A percentile compares a stretch with the other conserved stretches of the same genome.
phyloP scores from a whole-genome alignment of 2,797 vertebrate genomes.

The Atherinosoma microstoma region DNA sequence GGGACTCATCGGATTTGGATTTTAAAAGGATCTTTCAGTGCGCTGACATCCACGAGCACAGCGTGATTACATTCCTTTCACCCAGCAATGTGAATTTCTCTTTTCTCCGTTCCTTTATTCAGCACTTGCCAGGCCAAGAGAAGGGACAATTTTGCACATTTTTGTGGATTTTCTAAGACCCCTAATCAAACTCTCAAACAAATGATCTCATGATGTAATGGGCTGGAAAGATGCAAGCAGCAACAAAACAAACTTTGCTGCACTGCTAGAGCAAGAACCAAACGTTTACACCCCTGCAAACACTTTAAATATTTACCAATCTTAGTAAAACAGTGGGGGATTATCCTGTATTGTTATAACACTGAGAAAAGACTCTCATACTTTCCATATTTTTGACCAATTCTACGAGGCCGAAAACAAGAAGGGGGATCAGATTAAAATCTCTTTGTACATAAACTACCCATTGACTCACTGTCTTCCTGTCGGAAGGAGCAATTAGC shows the following conservation, averaged over 20 bases:
- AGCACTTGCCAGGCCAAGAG: slow-evolving; percentile 53
- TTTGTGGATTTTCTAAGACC: slow-evolving; percentile 76
- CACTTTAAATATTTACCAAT: slow-evolving; percentile 79
- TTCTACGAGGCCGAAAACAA: slow-evolving; percentile 66
- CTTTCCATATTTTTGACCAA: slow-evolving; percentile 74
- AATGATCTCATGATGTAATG: slow-evolving; percentile 77
- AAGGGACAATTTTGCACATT: slow-evolving; percentile 67
- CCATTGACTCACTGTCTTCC: slow-evolving; percentile 81
- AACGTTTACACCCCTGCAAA: slow-evolving; percentile 74
- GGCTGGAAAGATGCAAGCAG: slow-evolving; percentile 62
- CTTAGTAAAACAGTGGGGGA: slow-evolving; percentile 75
- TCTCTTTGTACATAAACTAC: slow-evolving; percentile 83
- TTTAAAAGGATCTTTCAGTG: slow-evolving; percentile 62
- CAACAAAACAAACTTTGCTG: slow-evolving; percentile 63
- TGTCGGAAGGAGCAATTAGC: slow-evolving; percentile 83
- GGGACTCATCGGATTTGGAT: slow-evolving; percentile 63
- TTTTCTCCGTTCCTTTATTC: slow-evolving; percentile 17
- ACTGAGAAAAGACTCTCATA: slow-evolving; percentile 63
- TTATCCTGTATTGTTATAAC: slow-evolving; percentile 71
- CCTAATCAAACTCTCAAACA: slow-evolving; percentile 79
- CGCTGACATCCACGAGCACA: slow-evolving; percentile 52
- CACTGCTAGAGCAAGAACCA: slow-evolving; percentile 61
- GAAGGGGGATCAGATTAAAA: slow-evolving; percentile 77
- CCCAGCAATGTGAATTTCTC: slow-evolving; percentile 35
- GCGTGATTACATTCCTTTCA: slow-evolving; percentile 74